Evolutionary conservation across 2,888 invertebrate genomes (phyloP).

Genomic region (Congeria kusceri): DNA sequence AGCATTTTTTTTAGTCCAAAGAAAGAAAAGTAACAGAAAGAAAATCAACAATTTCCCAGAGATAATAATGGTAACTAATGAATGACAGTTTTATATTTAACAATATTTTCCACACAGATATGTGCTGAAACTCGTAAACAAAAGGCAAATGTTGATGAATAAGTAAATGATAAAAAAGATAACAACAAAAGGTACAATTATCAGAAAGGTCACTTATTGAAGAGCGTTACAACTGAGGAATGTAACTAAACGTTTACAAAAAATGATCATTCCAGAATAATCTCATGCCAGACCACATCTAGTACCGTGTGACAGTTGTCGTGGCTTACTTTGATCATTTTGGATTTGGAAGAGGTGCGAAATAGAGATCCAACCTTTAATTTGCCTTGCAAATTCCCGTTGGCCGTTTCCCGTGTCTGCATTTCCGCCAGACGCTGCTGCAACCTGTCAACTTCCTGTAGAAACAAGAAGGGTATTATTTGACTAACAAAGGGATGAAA

Average conservation of each 20-base stretch:
- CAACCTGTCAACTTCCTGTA: constrained; percentile 78
- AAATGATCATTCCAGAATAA: constrained; percentile 2
- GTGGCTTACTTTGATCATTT: constrained; percentile 64
- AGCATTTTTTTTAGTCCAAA: constrained; percentile 16
- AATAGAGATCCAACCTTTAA: constrained; percentile 76
- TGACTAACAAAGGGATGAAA: too few relatives aligned
- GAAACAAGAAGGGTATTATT: constrained; percentile 35
- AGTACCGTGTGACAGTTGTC: constrained; percentile 31
- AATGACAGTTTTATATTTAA: too few relatives aligned
- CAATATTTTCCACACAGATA: too few relatives aligned
- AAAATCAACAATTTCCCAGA: neutral
- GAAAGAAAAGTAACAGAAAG: constrained; percentile 17
- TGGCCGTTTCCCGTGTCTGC: constrained; percentile 69
- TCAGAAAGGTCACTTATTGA: too few relatives aligned
- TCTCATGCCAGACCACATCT: constrained; percentile 55
- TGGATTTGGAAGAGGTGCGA: constrained; percentile 61
- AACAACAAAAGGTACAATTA: too few relatives aligned
- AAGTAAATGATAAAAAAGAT: neutral
- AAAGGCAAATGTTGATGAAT: neutral
- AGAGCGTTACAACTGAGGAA: too few relatives aligned
- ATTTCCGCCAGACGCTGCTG: constrained; percentile 74
- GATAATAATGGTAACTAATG: too few relatives aligned
- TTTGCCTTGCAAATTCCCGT: constrained; percentile 72
- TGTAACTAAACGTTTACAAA: too few relatives aligned
- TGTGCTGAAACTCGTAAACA: neutral